Conservation (phyloP, 2,888 invertebrate genomes). For the Mythimna albipuncta region DNA sequence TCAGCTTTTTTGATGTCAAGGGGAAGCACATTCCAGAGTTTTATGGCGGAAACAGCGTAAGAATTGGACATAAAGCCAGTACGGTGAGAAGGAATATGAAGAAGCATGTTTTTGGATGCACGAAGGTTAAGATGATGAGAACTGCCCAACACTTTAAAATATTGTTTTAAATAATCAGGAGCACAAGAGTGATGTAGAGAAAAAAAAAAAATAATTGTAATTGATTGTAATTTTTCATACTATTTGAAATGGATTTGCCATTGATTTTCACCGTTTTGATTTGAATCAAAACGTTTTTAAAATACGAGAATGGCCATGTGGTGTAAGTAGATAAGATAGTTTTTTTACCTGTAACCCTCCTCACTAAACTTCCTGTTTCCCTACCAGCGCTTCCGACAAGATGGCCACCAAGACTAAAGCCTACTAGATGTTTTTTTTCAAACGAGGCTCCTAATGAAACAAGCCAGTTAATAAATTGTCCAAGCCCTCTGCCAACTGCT, state of each 20-base stretch:
- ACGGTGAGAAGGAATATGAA: too few species aligned
- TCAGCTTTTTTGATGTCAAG: too few species aligned
- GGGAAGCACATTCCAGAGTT: too few species aligned
- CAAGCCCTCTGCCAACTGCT: constrained; percentile 73
- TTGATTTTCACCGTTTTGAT: neutral
- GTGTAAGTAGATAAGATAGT: neutral
- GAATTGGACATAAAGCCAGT: too few species aligned
- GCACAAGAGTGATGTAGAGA: too few species aligned
- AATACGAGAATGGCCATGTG: neutral
- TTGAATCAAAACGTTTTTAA: neutral
- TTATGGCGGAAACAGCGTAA: too few species aligned
- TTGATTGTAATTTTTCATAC: neutral
- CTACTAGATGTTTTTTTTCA: constrained; percentile 80
- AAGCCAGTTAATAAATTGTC: constrained; percentile 76
- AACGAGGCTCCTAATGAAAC: constrained; percentile 69
- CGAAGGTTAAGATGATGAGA: too few species aligned
- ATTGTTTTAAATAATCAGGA: too few species aligned
- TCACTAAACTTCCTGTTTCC: constrained; percentile 70
- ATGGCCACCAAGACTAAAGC: constrained; percentile 87
- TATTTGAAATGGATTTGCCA: neutral
- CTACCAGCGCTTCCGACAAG: constrained; percentile 82
- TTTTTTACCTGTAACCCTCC: constrained; percentile 80
- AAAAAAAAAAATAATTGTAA: too few species aligned
- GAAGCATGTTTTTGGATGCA: too few species aligned
- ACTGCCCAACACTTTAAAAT: too few species aligned